A percentile compares a stretch with the other conserved stretches of the same genome.
phyloP scores from a whole-genome alignment of 2,888 invertebrate species.

The Amphiduros pacificus region DNA sequence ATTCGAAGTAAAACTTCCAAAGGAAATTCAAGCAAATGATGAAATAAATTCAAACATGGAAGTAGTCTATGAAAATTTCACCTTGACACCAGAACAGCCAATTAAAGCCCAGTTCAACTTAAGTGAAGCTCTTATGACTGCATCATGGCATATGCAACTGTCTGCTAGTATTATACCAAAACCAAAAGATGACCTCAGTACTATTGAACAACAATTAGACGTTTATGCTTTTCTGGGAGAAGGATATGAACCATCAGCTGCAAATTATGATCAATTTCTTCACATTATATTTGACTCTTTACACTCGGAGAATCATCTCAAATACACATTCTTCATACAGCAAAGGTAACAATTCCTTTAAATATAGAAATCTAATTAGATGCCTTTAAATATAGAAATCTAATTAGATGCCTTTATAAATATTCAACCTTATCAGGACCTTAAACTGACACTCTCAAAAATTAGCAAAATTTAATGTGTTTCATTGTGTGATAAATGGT shows the following conservation, averaged over 20 bases:
- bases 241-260: neutral
- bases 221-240: neutral
- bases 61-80: no score
- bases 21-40: no score
- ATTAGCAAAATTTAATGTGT: neutral
- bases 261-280: neutral
- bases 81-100: no score
- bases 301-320: neutral
- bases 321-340: constrained; percentile 7
- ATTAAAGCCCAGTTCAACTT: no score
- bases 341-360: neutral
- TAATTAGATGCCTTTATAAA: neutral
- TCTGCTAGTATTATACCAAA: neutral
- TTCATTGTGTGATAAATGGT: no score
- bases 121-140: no score
- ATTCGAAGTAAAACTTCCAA: no score
- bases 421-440: neutral
- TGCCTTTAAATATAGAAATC: neutral
- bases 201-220: neutral
- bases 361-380: neutral
- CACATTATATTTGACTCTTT: neutral
- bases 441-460: neutral
- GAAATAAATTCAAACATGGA: no score
- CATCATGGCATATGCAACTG: no score
- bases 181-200: neutral